Evolutionary conservation across 2,113 vertebrate species (phyloP), one percentile per base, ranked within the genome.

Genomic region (Melanocharis versteri): DNA sequence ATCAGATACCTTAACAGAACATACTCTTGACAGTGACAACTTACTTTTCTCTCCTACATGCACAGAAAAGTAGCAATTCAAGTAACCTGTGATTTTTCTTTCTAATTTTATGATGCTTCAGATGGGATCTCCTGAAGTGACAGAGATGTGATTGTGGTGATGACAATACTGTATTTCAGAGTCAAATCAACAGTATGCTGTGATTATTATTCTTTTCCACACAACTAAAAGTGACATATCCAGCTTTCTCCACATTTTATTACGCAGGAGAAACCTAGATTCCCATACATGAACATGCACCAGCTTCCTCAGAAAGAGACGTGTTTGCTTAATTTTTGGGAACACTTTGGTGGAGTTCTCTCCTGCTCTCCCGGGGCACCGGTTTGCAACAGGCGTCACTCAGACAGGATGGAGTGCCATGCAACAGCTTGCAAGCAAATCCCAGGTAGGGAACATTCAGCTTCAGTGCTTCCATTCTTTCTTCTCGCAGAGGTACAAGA

Each of bases 331-430:
- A 57, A 70, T 70, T 83, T 78, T 35, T 48, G 81, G 44, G 72
- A 70, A 75, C 13, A 7, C 65, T 57, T 61, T 21, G 44, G 69
- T 92, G 91, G 80, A 53, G 56, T 48, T 87, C 21, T 68, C 45
- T 87, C 53, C 75, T 92, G 2, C 68, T 87, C 20, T 71, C 61
- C 33, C 16, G 8, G 75, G 83, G 83, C 80, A 62, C 2, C 1
- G 0, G 51, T 69, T 93, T 83, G 83, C 92, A 94, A 78, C 81
- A 79, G 90, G 85, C 26, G 2, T 69, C 89, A 45, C 58, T 95
- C 91, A 83, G 77, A 95, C 77, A 90, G 84, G 91, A 97, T 94
- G 92, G 91, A 96, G 95, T 93, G 96, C 94, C 94, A 97, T 97
- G 96, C 96, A 95, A 86, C 54, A 95, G 96, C 89, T 84, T 28